Conservation (phyloP, 2,797 vertebrate species). For the Sebastes itinus region DNA sequence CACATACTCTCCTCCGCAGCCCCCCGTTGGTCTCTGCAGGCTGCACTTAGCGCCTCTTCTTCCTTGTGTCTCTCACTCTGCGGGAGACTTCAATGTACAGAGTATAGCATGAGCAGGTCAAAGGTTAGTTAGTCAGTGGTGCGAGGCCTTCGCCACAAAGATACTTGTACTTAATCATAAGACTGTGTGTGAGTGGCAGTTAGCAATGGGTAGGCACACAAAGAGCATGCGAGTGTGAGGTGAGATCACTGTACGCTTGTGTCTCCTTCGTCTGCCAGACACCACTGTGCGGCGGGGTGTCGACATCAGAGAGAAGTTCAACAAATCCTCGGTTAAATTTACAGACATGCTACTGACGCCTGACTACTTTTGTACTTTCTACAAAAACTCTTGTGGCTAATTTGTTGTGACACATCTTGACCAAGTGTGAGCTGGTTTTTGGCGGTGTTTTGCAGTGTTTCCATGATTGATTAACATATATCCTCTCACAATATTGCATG, state of each 20-base stretch:
- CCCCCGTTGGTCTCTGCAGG: background rate
- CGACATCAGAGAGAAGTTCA: slow-evolving; percentile 42
- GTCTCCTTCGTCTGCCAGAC: slow-evolving; percentile 42
- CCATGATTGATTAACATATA: background rate
- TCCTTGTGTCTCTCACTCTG: slow-evolving; percentile 13
- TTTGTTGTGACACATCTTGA: slow-evolving; percentile 38
- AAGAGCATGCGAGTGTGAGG: slow-evolving; percentile 32
- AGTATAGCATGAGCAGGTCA: slow-evolving; percentile 33
- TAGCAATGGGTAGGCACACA: slow-evolving; percentile 29
- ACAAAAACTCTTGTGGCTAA: background rate
- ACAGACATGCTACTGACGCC: slow-evolving; percentile 30
- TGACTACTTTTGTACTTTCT: slow-evolving; percentile 28
- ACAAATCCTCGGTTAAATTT: slow-evolving; percentile 35
- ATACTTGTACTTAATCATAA: slow-evolving; percentile 30
- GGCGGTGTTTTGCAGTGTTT: background rate
- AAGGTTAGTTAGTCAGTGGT: slow-evolving; percentile 40
- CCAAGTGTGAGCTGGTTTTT: slow-evolving; percentile 11
- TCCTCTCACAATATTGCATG: background rate
- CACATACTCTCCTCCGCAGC: background rate
- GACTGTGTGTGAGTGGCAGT: slow-evolving; percentile 38
- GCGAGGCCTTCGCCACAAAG: slow-evolving; percentile 13
- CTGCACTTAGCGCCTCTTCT: slow-evolving; percentile 6
- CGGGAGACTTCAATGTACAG: slow-evolving; percentile 8
- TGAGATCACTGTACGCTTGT: slow-evolving; percentile 28
- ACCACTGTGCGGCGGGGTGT: slow-evolving; percentile 24